Base-by-base conservation (phyloP, 2,797 vertebrate genomes). In the Fringilla coelebs region DNA sequence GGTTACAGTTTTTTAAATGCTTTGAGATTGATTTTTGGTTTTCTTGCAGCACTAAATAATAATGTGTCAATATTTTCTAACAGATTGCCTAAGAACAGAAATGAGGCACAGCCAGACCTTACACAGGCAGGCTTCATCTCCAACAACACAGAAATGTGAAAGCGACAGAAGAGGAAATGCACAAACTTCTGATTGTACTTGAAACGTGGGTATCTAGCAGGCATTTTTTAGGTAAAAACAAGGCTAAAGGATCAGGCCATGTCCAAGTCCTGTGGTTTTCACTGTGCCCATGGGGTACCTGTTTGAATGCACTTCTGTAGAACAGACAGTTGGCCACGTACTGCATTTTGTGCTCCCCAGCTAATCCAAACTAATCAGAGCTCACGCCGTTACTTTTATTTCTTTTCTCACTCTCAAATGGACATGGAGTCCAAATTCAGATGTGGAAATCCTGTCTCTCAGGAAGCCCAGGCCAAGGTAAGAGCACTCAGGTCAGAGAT, bases 11-110 rank as follows among this genome's bases (percentile, higher is more conserved):
- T 67, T 66, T 34, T 28, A 62, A 92, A 89, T 65, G 51, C 65
- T 91, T n/a, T 9, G 38, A 76, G 67, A 92, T 29, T 89, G 86
- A 96, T 91, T 93, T 88, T 63, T 61, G 11, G 1, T 73, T 87
- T 86, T 41, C 63, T 54, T 70, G 67, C 43, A 31, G 31, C 58
- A n/a, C n/a, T 74, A 67, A 92, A 68, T 68, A 89, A 86, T 52
- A 70, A 81, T 3, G 7, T 45, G 72, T 72, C 91, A 62, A 26
- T 89, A 62, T 76, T 84, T 92, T 62, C 90, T 77, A 88, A 81
- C 3, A 58, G 57, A 46, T 6, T 61, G 68, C 40, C 55, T 26
- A 13, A 73, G n/a, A 71, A 75, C 25, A 75, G 61, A 38, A 71
- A 18, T 0, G 4, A 21, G 71, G 52, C 55, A 54, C 74, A 65